Conservation (phyloP, 2,888 invertebrate genomes). For the Ypsolopha scabrella region DNA sequence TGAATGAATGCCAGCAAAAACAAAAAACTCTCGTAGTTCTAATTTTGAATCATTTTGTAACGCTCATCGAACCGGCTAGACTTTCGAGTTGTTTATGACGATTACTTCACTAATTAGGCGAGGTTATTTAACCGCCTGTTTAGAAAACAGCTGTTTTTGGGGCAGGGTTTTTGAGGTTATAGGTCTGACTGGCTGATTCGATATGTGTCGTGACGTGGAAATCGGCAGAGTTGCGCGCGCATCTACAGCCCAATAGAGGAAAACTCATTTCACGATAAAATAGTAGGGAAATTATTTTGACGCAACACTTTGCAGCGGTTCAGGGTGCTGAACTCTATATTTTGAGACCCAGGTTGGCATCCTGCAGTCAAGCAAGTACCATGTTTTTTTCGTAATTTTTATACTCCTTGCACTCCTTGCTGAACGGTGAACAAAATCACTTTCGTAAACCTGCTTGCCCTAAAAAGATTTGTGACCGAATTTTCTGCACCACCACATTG, state of each 20-base stretch:
- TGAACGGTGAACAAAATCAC: no score
- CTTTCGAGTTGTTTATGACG: conserved; percentile 23
- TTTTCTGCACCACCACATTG: no score
- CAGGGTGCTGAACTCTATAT: no score
- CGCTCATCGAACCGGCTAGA: conserved; percentile 36
- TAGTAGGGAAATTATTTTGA: no score
- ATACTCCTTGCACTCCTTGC: no score
- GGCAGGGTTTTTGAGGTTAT: conserved; percentile 49
- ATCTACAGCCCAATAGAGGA: conserved; percentile 13
- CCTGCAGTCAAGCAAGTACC: no score
- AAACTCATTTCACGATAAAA: no score
- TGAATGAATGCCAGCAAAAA: conserved; percentile 56
- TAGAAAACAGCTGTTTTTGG: conserved; percentile 53
- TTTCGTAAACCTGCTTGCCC: no score
- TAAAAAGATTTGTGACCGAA: no score
- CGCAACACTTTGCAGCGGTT: no score
- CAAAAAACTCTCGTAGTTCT: conserved; percentile 38
- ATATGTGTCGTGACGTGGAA: conserved; percentile 33
- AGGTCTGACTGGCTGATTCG: conserved; percentile 55
- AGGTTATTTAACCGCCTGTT: conserved; percentile 20
- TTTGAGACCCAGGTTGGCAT: no score
- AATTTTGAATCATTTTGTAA: conserved; percentile 63
- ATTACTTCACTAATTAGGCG: conserved; percentile 16
- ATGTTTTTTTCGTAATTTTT: no score
- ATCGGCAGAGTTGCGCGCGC: conserved; percentile 49